phyloP scores from a whole-genome alignment of 2,113 vertebrate genomes.

The Spea bombifrons region DNA sequence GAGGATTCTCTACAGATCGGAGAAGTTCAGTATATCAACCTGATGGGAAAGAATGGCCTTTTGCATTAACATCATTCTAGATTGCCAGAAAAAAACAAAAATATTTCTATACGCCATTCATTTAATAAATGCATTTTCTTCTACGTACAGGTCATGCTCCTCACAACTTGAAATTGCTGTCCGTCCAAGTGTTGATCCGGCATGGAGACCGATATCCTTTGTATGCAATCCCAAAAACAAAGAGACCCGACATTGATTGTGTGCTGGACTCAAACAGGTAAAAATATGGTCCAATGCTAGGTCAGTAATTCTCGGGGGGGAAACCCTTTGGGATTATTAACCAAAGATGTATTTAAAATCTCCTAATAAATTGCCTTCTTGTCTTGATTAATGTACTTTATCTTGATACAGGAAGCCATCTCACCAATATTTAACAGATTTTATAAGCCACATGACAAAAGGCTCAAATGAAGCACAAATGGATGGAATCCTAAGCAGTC shows the following conservation, averaged over 20 bases:
- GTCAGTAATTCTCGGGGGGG: too few relatives aligned
- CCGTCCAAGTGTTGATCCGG: constrained; percentile 91
- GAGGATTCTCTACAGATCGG: too few relatives aligned
- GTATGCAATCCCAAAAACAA: constrained; percentile 92
- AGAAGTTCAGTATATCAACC: too few relatives aligned
- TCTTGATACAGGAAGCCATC: constrained; percentile 75
- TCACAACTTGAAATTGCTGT: constrained; percentile 86
- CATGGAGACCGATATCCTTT: constrained; percentile 94
- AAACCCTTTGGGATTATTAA: not conserved
- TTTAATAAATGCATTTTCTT: not conserved
- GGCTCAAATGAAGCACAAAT: constrained; percentile 74
- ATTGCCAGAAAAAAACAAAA: too few relatives aligned
- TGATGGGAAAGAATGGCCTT: too few relatives aligned
- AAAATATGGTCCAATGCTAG: constrained; percentile 11
- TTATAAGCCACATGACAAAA: constrained; percentile 82
- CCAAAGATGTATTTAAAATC: not conserved
- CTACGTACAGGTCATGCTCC: constrained; percentile 81
- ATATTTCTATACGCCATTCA: too few relatives aligned
- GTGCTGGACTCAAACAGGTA: constrained; percentile 82
- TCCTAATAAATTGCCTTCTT: too few relatives aligned
- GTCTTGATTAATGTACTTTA: too few relatives aligned
- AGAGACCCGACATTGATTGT: constrained; percentile 90
- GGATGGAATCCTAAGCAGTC: constrained; percentile 77
- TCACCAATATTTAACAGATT: constrained; percentile 82
- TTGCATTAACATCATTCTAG: too few relatives aligned